Base-by-base conservation (phyloP, 2,797 vertebrate genomes). In the Coranthus polyacanthus region DNA sequence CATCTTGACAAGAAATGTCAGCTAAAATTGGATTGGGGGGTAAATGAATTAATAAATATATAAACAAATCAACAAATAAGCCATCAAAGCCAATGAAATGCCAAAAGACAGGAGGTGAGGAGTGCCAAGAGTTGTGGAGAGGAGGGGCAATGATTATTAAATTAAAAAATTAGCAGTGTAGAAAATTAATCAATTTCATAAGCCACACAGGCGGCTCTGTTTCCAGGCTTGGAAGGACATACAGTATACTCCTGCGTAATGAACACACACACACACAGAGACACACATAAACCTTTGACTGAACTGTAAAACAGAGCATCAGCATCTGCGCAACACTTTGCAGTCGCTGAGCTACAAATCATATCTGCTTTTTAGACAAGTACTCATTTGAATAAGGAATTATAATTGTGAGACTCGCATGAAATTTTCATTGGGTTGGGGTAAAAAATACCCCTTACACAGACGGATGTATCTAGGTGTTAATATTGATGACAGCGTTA, bases 1-100 rank as follows among this genome's bases (percentile, higher is more conserved):
- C 92, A 94, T 92, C 93, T 89, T 88, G 85, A 94, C 92, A 91
- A 96, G 94, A 96, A 97, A 97, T 96, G 96, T 95, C 96, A 93
- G 87, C 92, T 92, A 94, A 96, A 97, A 96, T 95, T 96, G 94
- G 94, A 96, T 95, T 95, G 62, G 66, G 55, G 49, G 50, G 68
- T 83, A 90, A 90, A 81, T 82, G 34, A 87, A 88, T 88, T 77
- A 86, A 84, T 84, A 87, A 89, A 90, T 90, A 85, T 79, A 88
- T 87, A 90, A 92, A 93, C 83, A 90, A 90, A 91, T 85, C 80
- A 80, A 86, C 75, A 88, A 90, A 85, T 75, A 86, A 89, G 79
- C 79, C 84, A 83, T 92, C 89, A 91, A 79, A 81, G 69, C 22
- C 9, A 8, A 84, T 1, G 7, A 64, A 84, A 87, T 78, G 65